Base-by-base conservation (phyloP, 2,888 invertebrate species). In the Aporophyla lueneburgensis region DNA sequence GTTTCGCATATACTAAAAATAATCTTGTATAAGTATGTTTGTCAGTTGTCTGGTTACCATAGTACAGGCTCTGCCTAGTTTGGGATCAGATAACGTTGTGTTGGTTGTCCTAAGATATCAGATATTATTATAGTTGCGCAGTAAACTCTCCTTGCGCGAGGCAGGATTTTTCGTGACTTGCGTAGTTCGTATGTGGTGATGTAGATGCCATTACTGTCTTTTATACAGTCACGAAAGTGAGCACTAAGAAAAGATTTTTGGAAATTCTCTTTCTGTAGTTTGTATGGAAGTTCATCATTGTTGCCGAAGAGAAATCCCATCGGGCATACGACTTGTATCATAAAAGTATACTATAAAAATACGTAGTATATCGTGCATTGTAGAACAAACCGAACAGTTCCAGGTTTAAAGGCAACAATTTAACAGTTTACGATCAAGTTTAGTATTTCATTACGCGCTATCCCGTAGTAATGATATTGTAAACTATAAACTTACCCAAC, bases 391-490 rank as follows among this genome's bases (percentile, higher is more conserved):
- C 24, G 46, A 40, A 56, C 33, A 33, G 14, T 27, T 27, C 43
- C 68, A 77, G 79, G 71, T 84, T 83, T 84, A 46, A 67, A 86
- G 66, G 78, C 87, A 81, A 88, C 87, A 87, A 87, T 88, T 88
- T 86, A 86, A 80, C 80, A 53, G 78, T 87, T 87, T 88, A 87
- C 81, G 87, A 87, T 75, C 78, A 66, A 73, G 63, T 85, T 86
- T 85, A 87, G 79, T 85, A 77, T 83, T 88, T 87, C 87, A 87
- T 87, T 87, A 87, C 76, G 70, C 51, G 68, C 78, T 79, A 87
- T 78, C 71, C 75, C 40, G 65, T 40, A 63, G 79, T 85, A 85
- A 85, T 87, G 70, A 87, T 83, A 80, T 87, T 87, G 81, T 85
- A 33, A 81, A 88, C 79, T 85, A 83, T 82, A 88, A 86, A 84